Percentiles rank a stretch among this genome's conserved stretches.
phyloP scores from a whole-genome alignment of 2,888 invertebrate genomes.

The Cheilosia variabilis region DNA sequence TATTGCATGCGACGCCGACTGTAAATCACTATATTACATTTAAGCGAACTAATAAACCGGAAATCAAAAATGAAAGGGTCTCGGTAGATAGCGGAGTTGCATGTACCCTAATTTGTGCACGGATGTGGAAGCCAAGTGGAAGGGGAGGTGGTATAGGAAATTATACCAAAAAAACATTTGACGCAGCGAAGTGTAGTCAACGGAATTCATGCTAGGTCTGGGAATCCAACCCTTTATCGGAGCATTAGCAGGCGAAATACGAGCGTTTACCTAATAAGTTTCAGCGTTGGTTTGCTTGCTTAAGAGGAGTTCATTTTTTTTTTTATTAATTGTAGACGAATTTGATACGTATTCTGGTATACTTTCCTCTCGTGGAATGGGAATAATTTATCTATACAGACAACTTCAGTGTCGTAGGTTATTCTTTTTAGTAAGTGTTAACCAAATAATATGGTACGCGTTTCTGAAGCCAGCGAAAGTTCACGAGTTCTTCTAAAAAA shows the following conservation, averaged over 20 bases:
- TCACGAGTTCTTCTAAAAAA: too few species aligned
- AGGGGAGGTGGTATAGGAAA: slow-evolving; percentile 8
- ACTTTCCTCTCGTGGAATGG: too few species aligned
- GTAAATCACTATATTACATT: slow-evolving; percentile 44
- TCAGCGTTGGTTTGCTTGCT: too few species aligned
- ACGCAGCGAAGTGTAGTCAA: slow-evolving; percentile 26
- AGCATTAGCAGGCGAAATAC: neutral
- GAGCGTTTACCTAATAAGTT: neutral
- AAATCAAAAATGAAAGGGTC: slow-evolving; percentile 66
- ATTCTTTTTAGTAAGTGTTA: too few species aligned
- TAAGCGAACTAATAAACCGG: slow-evolving; percentile 63
- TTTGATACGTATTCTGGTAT: too few species aligned
- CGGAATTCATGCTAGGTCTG: neutral
- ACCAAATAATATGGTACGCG: too few species aligned
- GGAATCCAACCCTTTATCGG: neutral
- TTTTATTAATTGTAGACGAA: too few species aligned
- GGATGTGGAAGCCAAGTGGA: slow-evolving; percentile 35
- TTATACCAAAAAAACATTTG: slow-evolving; percentile 10
- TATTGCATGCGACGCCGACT: neutral
- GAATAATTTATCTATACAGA: too few species aligned
- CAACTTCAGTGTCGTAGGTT: too few species aligned
- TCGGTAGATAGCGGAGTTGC: slow-evolving; percentile 35
- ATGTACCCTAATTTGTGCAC: slow-evolving; percentile 59
- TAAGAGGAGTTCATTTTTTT: too few species aligned
- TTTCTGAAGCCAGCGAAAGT: too few species aligned